These are phyloP conservation scores for Atrina japonica DNA, from an alignment of 2,888 invertebrate genomes.

Conservation along the genomic window DNA sequence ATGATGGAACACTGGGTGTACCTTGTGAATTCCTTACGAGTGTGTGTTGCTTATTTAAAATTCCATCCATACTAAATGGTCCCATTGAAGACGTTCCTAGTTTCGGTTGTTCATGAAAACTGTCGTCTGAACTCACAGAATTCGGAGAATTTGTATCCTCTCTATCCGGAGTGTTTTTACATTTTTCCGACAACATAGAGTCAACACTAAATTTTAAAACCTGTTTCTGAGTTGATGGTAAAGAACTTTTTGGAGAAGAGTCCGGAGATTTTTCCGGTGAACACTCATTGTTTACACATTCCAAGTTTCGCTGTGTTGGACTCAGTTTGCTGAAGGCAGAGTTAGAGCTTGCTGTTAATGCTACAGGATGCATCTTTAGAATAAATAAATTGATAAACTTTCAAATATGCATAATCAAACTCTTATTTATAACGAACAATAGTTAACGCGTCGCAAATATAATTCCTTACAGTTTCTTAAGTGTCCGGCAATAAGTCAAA, in stretches of 20 bases:
- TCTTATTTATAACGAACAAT: neutral
- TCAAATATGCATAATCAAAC: neutral
- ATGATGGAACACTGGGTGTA: conserved; percentile 9
- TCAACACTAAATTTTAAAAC: conserved; percentile 61
- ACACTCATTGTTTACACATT: conserved; percentile 16
- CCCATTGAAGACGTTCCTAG: conserved; percentile 31
- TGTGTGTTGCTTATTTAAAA: conserved; percentile 42
- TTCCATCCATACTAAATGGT: conserved; percentile 45
- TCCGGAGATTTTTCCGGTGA: conserved; percentile 19
- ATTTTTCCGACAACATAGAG: conserved; percentile 59
- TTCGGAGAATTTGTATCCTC: conserved; percentile 39
- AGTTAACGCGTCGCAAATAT: neutral
- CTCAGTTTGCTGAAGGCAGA: conserved; percentile 51
- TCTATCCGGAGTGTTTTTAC: conserved; percentile 16
- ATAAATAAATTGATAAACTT: neutral
- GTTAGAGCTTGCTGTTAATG: conserved; percentile 43
- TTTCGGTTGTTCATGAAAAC: conserved; percentile 32
- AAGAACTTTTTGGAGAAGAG: conserved; percentile 24
- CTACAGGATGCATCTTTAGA: conserved; percentile 43
- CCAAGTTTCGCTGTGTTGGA: conserved; percentile 9
- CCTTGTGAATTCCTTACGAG: conserved; percentile 24
- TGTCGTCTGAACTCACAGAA: conserved; percentile 44
- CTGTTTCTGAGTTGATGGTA: conserved; percentile 35
- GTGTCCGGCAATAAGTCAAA: conserved; percentile 9
- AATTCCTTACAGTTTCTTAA: too few relatives aligned